Percentiles rank a stretch among this genome's conserved stretches.
Conservation (phyloP, 1,140 invertebrate species). For the Pseudomyrmex flavicornis region DNA sequence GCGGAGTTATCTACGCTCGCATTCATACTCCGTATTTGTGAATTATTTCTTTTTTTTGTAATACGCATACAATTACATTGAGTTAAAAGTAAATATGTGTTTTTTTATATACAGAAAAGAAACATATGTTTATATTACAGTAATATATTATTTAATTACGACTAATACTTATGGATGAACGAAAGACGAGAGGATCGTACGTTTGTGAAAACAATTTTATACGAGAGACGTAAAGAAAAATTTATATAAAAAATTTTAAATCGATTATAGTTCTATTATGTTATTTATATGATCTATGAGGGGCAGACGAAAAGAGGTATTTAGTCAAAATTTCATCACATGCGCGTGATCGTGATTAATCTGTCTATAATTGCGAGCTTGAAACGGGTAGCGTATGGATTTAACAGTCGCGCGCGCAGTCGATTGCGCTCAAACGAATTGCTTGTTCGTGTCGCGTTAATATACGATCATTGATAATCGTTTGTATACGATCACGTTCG, state of each 20-base stretch:
- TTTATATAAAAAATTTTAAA: slow-evolving; percentile 26
- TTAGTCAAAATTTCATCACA: slow-evolving; percentile 39
- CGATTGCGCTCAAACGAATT: slow-evolving; percentile 46
- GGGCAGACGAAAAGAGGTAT: slow-evolving; percentile 4
- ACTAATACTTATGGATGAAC: too few species aligned
- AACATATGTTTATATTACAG: background rate
- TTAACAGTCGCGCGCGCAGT: slow-evolving; percentile 23
- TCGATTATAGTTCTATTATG: slow-evolving; percentile 23
- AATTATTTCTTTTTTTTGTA: too few species aligned
- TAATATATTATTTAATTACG: slow-evolving; percentile 3
- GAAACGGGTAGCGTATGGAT: slow-evolving; percentile 43
- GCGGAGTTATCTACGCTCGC: background rate
- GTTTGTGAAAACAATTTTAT: background rate
- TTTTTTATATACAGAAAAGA: too few species aligned
- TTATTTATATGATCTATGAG: slow-evolving; percentile 17
- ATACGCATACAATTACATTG: too few species aligned
- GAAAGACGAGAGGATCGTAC: too few species aligned
- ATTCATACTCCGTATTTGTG: background rate
- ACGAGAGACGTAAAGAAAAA: background rate
- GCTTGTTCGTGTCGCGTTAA: slow-evolving; percentile 10
- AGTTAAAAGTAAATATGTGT: too few species aligned
- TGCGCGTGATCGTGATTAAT: slow-evolving; percentile 55
- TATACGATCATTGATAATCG: slow-evolving; percentile 31
- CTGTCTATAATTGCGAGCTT: slow-evolving; percentile 46
- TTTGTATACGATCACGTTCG: slow-evolving; percentile 31